Evolutionary conservation across 2,113 vertebrate species (phyloP).

Genomic region (Psophia crepitans): DNA sequence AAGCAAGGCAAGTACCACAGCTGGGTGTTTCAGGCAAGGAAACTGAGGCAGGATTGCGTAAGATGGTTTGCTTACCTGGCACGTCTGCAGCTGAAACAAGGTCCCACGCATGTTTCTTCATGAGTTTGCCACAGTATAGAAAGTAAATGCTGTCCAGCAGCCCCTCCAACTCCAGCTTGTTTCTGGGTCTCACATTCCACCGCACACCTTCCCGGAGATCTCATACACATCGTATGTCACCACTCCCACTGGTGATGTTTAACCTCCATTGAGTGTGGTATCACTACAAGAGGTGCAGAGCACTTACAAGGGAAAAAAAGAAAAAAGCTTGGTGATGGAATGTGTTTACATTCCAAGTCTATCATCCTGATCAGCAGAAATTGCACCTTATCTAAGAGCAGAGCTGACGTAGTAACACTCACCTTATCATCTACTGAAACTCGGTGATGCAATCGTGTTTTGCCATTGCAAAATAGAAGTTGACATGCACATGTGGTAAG

Average conservation of each 20-base stretch:
- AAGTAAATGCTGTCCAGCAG: not conserved
- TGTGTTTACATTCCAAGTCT: not conserved
- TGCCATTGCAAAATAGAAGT: not conserved
- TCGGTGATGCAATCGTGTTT: not conserved
- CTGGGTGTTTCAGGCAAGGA: accelerated
- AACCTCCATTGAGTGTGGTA: accelerated
- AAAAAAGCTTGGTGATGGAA: not conserved
- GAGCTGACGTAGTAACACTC: not conserved
- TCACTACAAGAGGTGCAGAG: not conserved
- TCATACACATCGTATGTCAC: accelerated
- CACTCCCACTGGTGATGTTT: not conserved
- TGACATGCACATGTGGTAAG: not conserved
- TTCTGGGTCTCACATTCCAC: not conserved
- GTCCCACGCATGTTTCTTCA: not conserved
- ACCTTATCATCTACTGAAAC: not conserved
- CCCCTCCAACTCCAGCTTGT: not conserved
- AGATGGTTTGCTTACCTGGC: not conserved
- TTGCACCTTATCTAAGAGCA: not conserved
- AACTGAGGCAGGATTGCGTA: not conserved
- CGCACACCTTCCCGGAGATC: not conserved
- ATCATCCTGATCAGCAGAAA: not conserved
- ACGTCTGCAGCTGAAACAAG: not conserved
- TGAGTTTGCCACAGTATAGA: accelerated
- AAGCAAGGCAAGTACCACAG: not conserved
- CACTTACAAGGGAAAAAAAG: accelerated